Evolutionary conservation across 2,888 invertebrate genomes (phyloP).

Genomic region (Anticlea derivata): DNA sequence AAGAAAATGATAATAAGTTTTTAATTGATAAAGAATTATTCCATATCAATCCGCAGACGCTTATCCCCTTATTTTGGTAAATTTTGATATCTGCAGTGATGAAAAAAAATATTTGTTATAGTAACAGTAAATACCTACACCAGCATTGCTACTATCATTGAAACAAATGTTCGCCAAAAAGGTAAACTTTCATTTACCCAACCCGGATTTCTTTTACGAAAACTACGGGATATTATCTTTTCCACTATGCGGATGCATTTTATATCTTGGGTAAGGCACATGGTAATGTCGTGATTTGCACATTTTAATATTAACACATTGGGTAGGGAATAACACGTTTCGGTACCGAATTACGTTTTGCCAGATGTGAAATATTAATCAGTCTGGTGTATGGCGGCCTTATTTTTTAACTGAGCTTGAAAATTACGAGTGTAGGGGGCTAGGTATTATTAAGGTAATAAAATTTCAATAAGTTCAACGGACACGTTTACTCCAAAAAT

Average conservation of each 20-base stretch:
- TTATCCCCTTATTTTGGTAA: too few species aligned
- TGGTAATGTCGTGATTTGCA: constrained; percentile 70
- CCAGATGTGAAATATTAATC: constrained; percentile 66
- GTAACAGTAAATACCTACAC: too few species aligned
- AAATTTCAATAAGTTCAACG: too few species aligned
- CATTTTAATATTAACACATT: constrained; percentile 75
- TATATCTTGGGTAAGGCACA: constrained; percentile 50
- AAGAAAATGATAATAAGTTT: too few species aligned
- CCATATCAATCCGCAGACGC: too few species aligned
- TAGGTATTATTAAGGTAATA: neutral
- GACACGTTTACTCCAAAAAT: too few species aligned
- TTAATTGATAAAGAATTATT: too few species aligned
- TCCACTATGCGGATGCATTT: constrained; percentile 49
- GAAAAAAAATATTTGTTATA: too few species aligned
- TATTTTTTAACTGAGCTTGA: constrained; percentile 7
- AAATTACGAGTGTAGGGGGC: neutral
- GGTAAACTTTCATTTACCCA: constrained; percentile 14
- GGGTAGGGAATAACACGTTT: constrained; percentile 44
- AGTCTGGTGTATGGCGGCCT: constrained; percentile 25
- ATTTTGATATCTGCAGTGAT: too few species aligned
- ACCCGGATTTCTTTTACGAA: constrained; percentile 6
- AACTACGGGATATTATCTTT: constrained; percentile 16
- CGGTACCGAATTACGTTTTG: constrained; percentile 61
- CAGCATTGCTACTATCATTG: neutral
- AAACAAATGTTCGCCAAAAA: constrained; percentile 11